These are phyloP conservation scores for Mesocricetus auratus DNA, from an alignment of 2,113 vertebrate genomes.

Conservation along the genomic window DNA sequence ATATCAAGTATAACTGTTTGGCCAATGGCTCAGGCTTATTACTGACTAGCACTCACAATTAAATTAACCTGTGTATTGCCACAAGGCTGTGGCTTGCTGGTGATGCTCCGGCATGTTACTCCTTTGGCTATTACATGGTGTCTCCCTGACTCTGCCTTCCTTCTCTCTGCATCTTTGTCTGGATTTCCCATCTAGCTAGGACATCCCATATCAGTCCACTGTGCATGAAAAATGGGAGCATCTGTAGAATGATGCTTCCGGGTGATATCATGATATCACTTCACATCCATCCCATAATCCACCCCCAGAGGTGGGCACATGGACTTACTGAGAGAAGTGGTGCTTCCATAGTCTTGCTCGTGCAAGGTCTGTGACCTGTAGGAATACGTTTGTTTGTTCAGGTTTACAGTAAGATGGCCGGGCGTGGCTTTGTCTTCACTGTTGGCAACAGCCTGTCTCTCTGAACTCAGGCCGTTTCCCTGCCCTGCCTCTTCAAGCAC, in stretches of 20 bases:
- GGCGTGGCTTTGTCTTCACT: not conserved
- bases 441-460: not conserved
- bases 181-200: too few relatives aligned
- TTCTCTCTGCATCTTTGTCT: too few relatives aligned
- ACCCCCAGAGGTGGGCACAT: not conserved
- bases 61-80: too few relatives aligned
- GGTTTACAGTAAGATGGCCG: not conserved
- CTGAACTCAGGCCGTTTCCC: not conserved
- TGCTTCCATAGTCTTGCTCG: not conserved
- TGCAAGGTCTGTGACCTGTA: not conserved
- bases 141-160: too few relatives aligned
- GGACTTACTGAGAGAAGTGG: not conserved
- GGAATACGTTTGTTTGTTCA: not conserved
- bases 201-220: not conserved
- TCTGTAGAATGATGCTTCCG: not conserved
- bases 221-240: too few relatives aligned
- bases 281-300: not conserved
- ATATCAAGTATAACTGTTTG: too few relatives aligned
- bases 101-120: too few relatives aligned
- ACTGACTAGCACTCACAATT: too few relatives aligned
- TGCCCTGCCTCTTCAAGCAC: not conserved
- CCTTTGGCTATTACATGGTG: too few relatives aligned
- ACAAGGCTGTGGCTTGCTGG: too few relatives aligned
- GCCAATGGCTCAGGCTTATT: too few relatives aligned
- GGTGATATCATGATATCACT: too few relatives aligned